Evolutionary conservation across 2,888 invertebrate genomes (phyloP).

Genomic region (Dryomyza anilis): DNA sequence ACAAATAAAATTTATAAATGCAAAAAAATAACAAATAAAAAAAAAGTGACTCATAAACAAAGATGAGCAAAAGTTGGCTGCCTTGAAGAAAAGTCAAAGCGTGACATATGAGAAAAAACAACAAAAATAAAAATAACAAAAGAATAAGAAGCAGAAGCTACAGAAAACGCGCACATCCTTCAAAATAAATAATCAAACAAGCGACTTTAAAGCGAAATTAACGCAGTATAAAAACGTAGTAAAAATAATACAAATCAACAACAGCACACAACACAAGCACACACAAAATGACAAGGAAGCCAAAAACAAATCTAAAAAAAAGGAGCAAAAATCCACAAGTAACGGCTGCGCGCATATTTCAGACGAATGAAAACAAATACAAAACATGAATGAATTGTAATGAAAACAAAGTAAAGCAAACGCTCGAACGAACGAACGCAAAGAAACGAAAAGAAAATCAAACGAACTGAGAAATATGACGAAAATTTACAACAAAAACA

Average conservation of each 20-base stretch:
- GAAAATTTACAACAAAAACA: slow-evolving; percentile 20
- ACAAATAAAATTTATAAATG: too few species aligned
- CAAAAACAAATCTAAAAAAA: neutral
- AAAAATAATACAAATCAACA: neutral
- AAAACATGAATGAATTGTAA: slow-evolving; percentile 15
- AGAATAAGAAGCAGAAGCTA: neutral
- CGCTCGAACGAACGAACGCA: too few species aligned
- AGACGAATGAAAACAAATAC: slow-evolving; percentile 8
- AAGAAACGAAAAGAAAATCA: slow-evolving; percentile 14
- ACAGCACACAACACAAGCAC: neutral
- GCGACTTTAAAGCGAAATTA: slow-evolving; percentile 9
- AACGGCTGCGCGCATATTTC: slow-evolving; percentile 14
- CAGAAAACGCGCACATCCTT: slow-evolving; percentile 13
- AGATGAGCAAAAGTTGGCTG: neutral
- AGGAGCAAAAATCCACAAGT: slow-evolving; percentile 1
- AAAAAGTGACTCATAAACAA: slow-evolving; percentile 2
- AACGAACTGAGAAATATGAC: slow-evolving; percentile 3
- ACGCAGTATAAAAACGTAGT: neutral
- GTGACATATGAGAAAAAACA: neutral
- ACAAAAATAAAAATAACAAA: neutral
- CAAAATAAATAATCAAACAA: slow-evolving; percentile 21
- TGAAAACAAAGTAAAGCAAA: slow-evolving; percentile 17
- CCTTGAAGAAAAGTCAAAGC: neutral
- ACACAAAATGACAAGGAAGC: too few species aligned
- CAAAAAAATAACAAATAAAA: too few species aligned